Conservation (phyloP, 1,140 invertebrate species). For the Nixonia krombeini region DNA sequence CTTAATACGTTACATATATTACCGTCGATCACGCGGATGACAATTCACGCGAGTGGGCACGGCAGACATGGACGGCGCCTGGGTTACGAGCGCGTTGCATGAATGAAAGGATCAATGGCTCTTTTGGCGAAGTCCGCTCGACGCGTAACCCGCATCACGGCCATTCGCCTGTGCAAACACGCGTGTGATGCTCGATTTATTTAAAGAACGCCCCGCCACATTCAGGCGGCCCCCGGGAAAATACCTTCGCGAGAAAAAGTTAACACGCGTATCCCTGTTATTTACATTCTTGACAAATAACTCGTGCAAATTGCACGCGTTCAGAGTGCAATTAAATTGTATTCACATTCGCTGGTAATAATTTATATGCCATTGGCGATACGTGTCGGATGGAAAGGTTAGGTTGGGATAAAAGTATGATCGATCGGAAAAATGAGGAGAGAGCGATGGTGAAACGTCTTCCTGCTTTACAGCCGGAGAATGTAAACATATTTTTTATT, state of each 20-base stretch:
- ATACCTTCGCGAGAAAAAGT: too few species aligned
- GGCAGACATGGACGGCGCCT: slow-evolving; percentile 13
- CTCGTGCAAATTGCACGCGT: background rate
- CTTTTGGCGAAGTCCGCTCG: background rate
- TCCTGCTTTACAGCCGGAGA: too few species aligned
- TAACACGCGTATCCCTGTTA: too few species aligned
- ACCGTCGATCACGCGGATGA: slow-evolving; percentile 1
- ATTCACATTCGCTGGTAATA: too few species aligned
- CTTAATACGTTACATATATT: slow-evolving; percentile 53
- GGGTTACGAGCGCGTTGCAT: slow-evolving; percentile 3
- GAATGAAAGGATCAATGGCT: slow-evolving; percentile 27
- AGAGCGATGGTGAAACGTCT: too few species aligned
- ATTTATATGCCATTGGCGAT: too few species aligned
- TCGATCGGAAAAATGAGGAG: too few species aligned
- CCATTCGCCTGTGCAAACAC: background rate
- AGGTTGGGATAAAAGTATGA: too few species aligned
- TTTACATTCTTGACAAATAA: too few species aligned
- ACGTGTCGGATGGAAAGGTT: too few species aligned
- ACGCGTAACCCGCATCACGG: background rate
- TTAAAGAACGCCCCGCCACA: background rate
- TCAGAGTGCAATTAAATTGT: background rate
- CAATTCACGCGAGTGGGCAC: slow-evolving; percentile 13
- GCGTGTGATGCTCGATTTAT: background rate
- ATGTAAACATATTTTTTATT: too few species aligned
- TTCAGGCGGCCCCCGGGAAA: too few species aligned